Base-by-base conservation (phyloP, 2,888 invertebrate genomes). In the Gonocerus acuteangulatus region DNA sequence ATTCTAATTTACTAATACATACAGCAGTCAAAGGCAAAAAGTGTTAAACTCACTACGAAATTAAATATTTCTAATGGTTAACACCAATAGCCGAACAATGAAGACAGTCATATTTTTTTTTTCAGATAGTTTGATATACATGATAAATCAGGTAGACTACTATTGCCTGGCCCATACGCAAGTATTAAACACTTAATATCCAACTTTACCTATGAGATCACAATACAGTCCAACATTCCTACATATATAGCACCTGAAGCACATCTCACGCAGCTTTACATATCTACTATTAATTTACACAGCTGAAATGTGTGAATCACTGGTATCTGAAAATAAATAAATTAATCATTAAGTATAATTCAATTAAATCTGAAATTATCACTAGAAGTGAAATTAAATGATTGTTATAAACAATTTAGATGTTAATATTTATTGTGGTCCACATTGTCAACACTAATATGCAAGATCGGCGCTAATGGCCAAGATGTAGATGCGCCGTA, bases 241-340 rank as follows among this genome's bases (percentile, higher is more conserved):
- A 22, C 3, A 36, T 39, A 39, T n/a, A 39, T 39, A 54, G 54
- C 54, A 54, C 54, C 54, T 54, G n/a, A n/a, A n/a, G n/a, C n/a
- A n/a, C n/a, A n/a, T n/a, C n/a, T 54, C 54, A 23, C 18, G 34
- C 11, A 22, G 7, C 39, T 54, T 42, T 39, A 21, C 39, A 15
- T 42, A 21, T 1, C 7, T 19, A 23, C 44, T n/a, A 22, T n/a
- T 19, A 18, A 27, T 47, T 57, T 62, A 79, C 64, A 83, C 82
- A 63, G 82, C 82, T 58, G 83, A 83, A 66, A 83, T 82, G 74
- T 82, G 83, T 60, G 82, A 80, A 71, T 82, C 82, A 70, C 82
- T 82, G 69, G 83, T 82, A 77, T 82, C 82, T 82, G 77, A 65
- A 75, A 77, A 72, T 22, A 56, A 18, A 22, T 3, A 56, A 44